A percentile compares a stretch with the other conserved stretches of the same genome.
Conservation (phyloP, 2,797 vertebrate species). For the Balearica regulorum region DNA sequence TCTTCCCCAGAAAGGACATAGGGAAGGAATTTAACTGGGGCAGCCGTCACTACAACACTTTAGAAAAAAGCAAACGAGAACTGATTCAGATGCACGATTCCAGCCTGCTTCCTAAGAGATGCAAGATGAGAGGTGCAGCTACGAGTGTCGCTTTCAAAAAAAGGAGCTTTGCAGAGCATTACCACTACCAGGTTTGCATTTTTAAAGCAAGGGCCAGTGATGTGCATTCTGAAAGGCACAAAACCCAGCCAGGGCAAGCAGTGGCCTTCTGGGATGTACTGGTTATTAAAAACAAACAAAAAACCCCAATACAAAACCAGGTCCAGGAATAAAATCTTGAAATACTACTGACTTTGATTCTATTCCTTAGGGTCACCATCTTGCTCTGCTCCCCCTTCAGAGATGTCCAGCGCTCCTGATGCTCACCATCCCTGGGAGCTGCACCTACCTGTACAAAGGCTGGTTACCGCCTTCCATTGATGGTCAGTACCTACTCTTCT, state of each 20-base stretch:
- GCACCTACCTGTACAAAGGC: not conserved
- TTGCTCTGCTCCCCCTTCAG: not conserved
- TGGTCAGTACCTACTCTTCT: not conserved
- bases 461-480: not conserved
- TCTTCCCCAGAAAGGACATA: not conserved
- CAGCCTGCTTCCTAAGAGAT: not conserved
- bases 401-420: not conserved
- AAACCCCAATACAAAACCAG: rapidly evolving
- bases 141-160: not conserved
- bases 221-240: not conserved
- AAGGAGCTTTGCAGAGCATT: not conserved
- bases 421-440: not conserved
- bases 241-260: not conserved
- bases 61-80: not conserved
- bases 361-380: not conserved
- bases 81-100: not conserved
- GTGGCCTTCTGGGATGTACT: not conserved
- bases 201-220: not conserved
- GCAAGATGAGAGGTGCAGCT: not conserved
- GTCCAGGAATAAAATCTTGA: not conserved
- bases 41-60: not conserved
- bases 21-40: not conserved
- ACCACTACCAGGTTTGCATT: not conserved
- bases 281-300: not conserved
- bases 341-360: not conserved